phyloP scores from a whole-genome alignment of 2,113 vertebrate genomes.

The Plotosus lineatus region DNA sequence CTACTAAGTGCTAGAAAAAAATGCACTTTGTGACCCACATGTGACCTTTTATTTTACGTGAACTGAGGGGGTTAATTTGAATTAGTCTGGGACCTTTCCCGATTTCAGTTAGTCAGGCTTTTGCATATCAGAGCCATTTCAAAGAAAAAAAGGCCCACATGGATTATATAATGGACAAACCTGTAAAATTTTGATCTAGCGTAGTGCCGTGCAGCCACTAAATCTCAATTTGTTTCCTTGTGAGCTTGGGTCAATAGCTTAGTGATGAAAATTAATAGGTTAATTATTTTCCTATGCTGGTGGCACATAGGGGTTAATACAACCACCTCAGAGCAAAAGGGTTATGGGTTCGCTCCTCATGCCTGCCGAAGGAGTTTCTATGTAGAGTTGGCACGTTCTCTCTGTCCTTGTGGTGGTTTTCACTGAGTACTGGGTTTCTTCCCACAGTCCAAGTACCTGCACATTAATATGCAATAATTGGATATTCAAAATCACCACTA shows the following conservation, averaged over 20 bases:
- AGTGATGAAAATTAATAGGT: background rate
- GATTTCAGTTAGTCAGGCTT: slow-evolving; percentile 9
- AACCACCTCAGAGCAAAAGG: no score
- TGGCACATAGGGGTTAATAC: no score
- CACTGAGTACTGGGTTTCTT: no score
- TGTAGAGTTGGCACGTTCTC: no score
- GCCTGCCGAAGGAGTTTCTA: no score
- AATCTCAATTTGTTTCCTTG: slow-evolving; percentile 27
- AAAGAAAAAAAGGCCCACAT: slow-evolving; percentile 1
- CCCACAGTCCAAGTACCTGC: no score
- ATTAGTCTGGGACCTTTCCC: slow-evolving; percentile 23
- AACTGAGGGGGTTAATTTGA: slow-evolving; percentile 13
- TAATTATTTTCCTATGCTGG: background rate
- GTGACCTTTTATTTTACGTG: slow-evolving; percentile 49
- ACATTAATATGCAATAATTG: no score
- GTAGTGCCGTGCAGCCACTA: background rate
- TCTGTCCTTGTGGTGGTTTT: no score
- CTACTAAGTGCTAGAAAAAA: slow-evolving; percentile 58
- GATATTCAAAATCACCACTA: no score
- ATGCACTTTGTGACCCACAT: slow-evolving; percentile 52
- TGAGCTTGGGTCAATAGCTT: slow-evolving; percentile 17
- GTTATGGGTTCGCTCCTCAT: no score
- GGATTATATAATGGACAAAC: slow-evolving; percentile 7
- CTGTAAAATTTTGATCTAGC: slow-evolving; percentile 20
- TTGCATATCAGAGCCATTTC: slow-evolving; percentile 11